Evolutionary conservation across 2,888 invertebrate species (phyloP).

Genomic region (Norana najaformis): DNA sequence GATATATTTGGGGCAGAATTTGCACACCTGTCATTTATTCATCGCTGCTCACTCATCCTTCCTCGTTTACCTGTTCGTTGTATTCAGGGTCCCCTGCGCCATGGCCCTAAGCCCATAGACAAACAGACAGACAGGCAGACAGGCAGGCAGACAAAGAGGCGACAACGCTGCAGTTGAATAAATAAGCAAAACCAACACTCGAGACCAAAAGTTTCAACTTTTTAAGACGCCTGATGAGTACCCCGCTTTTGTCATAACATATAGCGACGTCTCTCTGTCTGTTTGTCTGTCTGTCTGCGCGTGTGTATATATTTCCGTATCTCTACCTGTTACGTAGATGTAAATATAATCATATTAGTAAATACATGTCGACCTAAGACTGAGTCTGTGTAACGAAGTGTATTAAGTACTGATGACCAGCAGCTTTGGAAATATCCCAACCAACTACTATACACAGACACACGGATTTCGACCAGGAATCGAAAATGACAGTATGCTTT

Average conservation of each 20-base stretch:
- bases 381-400: no score
- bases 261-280: not conserved
- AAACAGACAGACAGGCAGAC: not conserved
- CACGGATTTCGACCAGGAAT: no score
- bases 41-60: not conserved
- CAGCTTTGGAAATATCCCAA: no score
- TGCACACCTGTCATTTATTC: conserved; percentile 13
- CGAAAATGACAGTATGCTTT: no score
- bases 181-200: not conserved
- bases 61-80: not conserved
- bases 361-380: no score
- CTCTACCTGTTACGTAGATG: not conserved
- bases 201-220: not conserved
- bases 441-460: no score
- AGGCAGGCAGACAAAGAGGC: not conserved
- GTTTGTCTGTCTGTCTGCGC: not conserved
- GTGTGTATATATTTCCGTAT: not conserved
- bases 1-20: not conserved
- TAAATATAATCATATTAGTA: no score
- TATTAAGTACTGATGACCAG: no score
- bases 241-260: not conserved
- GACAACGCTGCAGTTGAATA: not conserved
- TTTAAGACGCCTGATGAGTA: not conserved
- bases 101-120: not conserved
- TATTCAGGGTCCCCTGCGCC: not conserved